Evolutionary conservation across 2,113 vertebrate species (phyloP).

Genomic region (Percopsis transmontana): DNA sequence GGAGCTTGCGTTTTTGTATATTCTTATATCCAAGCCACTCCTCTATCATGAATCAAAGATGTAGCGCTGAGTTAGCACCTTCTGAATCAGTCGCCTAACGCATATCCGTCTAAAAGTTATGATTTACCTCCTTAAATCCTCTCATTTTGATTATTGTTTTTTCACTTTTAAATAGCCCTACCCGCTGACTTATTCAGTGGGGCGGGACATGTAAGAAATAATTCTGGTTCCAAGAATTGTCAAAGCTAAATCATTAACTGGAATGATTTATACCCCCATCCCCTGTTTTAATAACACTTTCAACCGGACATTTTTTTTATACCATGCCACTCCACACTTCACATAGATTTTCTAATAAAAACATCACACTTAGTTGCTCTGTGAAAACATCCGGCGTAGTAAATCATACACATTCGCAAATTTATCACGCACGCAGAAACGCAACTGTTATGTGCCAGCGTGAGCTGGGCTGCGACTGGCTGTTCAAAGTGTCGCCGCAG

Average conservation of each 20-base stretch:
- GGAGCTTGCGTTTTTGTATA: constrained; percentile 7
- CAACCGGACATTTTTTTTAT: constrained; percentile 24
- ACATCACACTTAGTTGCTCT: constrained; percentile 3
- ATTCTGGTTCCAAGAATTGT: constrained; percentile 42
- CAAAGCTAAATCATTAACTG: constrained; percentile 33
- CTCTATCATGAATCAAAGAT: constrained; percentile 10
- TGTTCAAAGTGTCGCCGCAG: not conserved
- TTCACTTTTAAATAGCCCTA: constrained; percentile 39
- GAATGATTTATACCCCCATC: constrained; percentile 26
- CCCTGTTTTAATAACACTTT: constrained; percentile 40
- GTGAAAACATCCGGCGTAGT: not conserved
- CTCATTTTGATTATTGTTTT: constrained; percentile 45
- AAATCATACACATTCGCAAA: not conserved
- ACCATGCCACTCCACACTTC: constrained; percentile 4
- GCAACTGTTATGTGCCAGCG: not conserved
- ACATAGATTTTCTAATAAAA: constrained; percentile 20
- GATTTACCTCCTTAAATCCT: constrained; percentile 32
- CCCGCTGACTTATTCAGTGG: constrained; percentile 38
- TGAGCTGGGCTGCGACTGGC: not conserved
- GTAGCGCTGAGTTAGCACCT: constrained; percentile 20
- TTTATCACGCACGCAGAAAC: not conserved
- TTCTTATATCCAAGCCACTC: not conserved
- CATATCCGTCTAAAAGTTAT: constrained; percentile 24
- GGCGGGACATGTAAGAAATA: constrained; percentile 31
- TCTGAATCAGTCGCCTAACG: constrained; percentile 29